These are phyloP conservation scores for Candoia aspera DNA, from an alignment of 2,113 vertebrate species.

Conservation along the genomic window DNA sequence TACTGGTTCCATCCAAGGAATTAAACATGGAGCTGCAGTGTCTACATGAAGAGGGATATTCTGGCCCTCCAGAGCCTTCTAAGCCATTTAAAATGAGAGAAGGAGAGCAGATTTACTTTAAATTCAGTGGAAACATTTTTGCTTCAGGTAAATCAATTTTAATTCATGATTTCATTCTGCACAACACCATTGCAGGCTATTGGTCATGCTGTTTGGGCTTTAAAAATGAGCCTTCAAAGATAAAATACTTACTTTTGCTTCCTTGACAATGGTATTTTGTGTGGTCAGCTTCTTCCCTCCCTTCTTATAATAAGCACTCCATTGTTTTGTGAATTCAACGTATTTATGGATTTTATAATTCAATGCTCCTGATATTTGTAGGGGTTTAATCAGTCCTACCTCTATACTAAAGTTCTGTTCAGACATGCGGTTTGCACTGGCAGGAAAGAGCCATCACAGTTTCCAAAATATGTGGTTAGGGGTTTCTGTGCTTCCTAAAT, in stretches of 20 bases:
- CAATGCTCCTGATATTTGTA: neutral
- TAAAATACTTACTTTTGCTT: neutral
- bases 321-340: neutral
- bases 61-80: slow-evolving; percentile 73
- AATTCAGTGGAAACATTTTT: slow-evolving; percentile 85
- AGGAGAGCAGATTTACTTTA: slow-evolving; percentile 83
- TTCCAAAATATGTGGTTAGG: neutral
- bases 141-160: slow-evolving; percentile 73
- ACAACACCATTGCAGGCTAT: neutral
- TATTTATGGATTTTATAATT: neutral
- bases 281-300: neutral
- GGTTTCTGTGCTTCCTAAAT: neutral
- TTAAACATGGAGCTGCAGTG: slow-evolving; percentile 73
- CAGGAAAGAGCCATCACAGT: neutral
- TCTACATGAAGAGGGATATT: slow-evolving; percentile 71
- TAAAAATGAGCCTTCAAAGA: neutral
- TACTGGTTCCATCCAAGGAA: slow-evolving; percentile 76
- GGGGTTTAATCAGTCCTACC: neutral
- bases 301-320: neutral
- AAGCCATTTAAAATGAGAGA: slow-evolving; percentile 79
- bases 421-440: neutral
- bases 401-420: neutral
- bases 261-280: neutral
- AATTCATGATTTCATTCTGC: neutral
- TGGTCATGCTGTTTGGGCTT: neutral